Base-by-base conservation (phyloP, 2,113 vertebrate species). In the Lipophrys pholis region DNA sequence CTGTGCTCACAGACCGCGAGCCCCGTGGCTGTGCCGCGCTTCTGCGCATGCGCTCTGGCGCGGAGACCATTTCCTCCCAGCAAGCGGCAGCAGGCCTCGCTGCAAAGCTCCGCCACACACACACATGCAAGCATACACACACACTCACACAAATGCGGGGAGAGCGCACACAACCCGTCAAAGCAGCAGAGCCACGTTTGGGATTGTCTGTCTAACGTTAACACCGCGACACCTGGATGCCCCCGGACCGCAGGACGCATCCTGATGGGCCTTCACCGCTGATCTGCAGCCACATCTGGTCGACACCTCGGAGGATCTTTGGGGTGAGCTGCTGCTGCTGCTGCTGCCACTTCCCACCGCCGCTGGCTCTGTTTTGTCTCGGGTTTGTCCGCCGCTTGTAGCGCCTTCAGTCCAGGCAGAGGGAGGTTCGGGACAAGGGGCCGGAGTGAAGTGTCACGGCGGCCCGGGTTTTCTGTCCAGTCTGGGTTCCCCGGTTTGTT, bases 31-130 rank as follows among this genome's bases (percentile, higher is more conserved):
- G 3, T 5, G 41, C 50, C 2, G 0, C 0, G 36, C 30, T 17
- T 50, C 2, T 36, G 89, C 92, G 91, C 92, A 90, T 90, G 92
- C 91, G 91, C 7, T 6, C 7, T 45, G 21, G 72, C 70, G 71
- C 65, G 83, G 91, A 90, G 87, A 83, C 90, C 91, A 93, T 93
- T 93, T 93, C 92, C 87, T 93, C 91, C 89, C 82, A 84, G 21
- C 21, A 30, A 30, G 21, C 21, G 21, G 30, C 82, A 81, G 84
- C 75, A 90, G 92, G 90, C 92, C 91, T 69, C 7, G 49, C 21
- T 30, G 21, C 45, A 14, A 51, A 76, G 69, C 58, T 63, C 5
- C 48, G 11, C 14, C 38, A 36, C 61, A 51, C 65, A 52, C 68
- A 65, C 76, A 70, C 36, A 46, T 41, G 4, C 21, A 30, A 2